These are phyloP conservation scores for Syngnathus rostellatus DNA, from an alignment of 2,797 vertebrate species.

Conservation along the genomic window DNA sequence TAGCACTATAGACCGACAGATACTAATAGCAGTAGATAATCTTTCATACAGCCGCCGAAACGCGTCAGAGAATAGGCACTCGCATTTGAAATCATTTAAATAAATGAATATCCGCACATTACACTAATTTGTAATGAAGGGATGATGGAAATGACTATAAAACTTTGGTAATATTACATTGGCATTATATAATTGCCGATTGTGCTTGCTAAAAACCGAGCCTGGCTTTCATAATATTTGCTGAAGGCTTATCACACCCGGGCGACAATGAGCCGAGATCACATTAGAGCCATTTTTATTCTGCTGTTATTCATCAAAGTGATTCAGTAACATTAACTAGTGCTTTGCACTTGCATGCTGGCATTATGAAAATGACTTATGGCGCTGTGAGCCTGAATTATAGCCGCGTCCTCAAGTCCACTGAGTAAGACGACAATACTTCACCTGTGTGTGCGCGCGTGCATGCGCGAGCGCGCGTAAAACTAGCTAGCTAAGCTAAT, in stretches of 20 bases:
- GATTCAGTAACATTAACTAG: constrained; percentile 56
- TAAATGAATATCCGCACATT: background rate
- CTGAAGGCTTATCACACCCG: constrained; percentile 28
- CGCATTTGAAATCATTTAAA: constrained; percentile 2
- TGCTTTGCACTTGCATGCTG: constrained; percentile 37
- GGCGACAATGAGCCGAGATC: constrained; percentile 52
- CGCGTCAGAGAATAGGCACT: background rate
- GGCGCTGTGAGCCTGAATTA: constrained; percentile 46
- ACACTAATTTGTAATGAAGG: background rate
- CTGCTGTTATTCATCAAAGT: constrained; percentile 59
- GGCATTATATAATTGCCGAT: background rate
- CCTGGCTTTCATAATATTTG: constrained; percentile 22
- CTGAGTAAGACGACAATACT: constrained; percentile 24
- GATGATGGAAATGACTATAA: background rate
- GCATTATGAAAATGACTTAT: constrained; percentile 56
- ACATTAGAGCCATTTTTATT: constrained; percentile 50
- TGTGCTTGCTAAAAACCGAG: background rate
- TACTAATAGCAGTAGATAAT: background rate
- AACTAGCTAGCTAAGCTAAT: constrained; percentile 5
- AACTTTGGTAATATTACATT: background rate
- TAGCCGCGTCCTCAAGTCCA: constrained; percentile 29
- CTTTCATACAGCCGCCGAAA: background rate
- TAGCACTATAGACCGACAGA: background rate
- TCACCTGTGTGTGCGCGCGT: constrained; percentile 13
- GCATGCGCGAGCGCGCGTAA: background rate